These are phyloP conservation scores for Poliocrania exsul DNA, from an alignment of 2,797 vertebrate genomes.

Conservation along the genomic window DNA sequence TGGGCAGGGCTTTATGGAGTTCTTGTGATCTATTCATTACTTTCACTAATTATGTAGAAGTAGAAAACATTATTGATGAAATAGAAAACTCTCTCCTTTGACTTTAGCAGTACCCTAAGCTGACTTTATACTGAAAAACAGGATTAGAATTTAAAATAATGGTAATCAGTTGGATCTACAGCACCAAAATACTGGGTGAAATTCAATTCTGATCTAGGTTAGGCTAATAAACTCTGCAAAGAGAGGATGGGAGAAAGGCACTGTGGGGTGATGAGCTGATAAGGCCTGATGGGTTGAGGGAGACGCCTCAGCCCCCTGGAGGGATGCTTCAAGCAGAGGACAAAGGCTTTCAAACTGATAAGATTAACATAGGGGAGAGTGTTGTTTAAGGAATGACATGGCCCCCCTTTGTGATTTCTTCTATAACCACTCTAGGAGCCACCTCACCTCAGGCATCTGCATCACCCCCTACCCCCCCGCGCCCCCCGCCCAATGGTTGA, in stretches of 20 bases:
- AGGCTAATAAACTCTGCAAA: neutral
- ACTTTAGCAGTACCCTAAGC: neutral
- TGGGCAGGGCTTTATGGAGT: neutral
- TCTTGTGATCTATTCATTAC: neutral
- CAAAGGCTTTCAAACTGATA: too few relatives aligned
- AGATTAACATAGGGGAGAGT: too few relatives aligned
- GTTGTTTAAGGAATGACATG: too few relatives aligned
- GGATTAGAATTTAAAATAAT: neutral
- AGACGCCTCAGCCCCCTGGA: too few relatives aligned
- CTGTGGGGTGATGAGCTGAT: too few relatives aligned
- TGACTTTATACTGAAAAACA: neutral
- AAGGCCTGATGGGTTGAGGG: too few relatives aligned
- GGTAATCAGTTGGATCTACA: neutral
- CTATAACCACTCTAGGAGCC: too few relatives aligned
- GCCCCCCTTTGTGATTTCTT: too few relatives aligned
- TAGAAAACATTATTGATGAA: neutral
- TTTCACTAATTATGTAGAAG: neutral
- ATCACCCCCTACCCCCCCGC: too few relatives aligned
- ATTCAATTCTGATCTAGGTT: neutral
- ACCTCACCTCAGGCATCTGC: too few relatives aligned
- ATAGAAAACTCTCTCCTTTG: neutral
- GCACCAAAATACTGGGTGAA: neutral
- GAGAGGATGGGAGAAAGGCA: neutral
- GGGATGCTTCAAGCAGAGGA: too few relatives aligned
- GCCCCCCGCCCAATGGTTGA: too few relatives aligned